phyloP scores from a whole-genome alignment of 1,140 invertebrate genomes.

The Vanessa atalanta region DNA sequence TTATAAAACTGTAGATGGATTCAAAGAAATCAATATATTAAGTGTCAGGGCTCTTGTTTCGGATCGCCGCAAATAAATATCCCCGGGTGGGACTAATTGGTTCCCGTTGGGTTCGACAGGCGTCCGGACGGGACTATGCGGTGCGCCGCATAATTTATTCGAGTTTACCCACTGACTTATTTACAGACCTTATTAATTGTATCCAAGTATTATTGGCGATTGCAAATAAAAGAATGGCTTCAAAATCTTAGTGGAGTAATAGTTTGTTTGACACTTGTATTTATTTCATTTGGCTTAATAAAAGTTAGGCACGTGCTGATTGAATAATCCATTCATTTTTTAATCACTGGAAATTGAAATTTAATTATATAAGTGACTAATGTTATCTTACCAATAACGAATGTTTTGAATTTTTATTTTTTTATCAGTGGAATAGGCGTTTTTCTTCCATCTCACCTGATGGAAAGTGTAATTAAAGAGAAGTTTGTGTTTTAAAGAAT shows the following conservation, averaged over 20 bases:
- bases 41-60: constrained; percentile 62
- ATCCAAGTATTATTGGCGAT: constrained; percentile 11
- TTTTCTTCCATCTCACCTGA: too few relatives aligned
- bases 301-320: too few relatives aligned
- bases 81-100: constrained; percentile 72
- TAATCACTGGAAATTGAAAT: too few relatives aligned
- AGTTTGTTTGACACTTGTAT: background rate
- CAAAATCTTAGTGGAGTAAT: background rate
- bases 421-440: too few relatives aligned
- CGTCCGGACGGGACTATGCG: constrained; percentile 58
- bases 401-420: too few relatives aligned
- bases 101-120: constrained; percentile 72
- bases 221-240: background rate
- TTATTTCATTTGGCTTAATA: too few relatives aligned
- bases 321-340: too few relatives aligned
- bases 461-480: too few relatives aligned
- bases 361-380: too few relatives aligned
- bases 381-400: too few relatives aligned
- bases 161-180: constrained; percentile 54
- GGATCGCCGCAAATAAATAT: constrained; percentile 76
- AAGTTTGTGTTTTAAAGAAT: too few relatives aligned
- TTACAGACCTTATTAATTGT: constrained; percentile 51
- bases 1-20: constrained; percentile 19
- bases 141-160: constrained; percentile 72
- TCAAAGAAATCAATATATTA: constrained; percentile 61